Base-by-base conservation (phyloP, 2,113 vertebrate species). In the Procavia capensis region DNA sequence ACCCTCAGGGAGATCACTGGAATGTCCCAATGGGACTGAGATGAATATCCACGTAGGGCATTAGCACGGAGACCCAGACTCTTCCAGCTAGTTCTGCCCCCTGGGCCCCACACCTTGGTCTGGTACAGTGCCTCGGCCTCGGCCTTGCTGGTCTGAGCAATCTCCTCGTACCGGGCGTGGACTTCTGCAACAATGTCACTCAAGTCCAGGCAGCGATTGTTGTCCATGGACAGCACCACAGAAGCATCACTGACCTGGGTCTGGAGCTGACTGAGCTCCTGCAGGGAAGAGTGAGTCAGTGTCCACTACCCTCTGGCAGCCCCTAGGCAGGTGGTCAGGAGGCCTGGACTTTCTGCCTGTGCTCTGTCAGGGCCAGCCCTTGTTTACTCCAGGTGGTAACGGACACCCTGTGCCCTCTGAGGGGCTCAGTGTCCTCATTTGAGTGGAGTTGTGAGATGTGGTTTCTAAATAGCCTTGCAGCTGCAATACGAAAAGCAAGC, bases 221-320 rank as follows among this genome's bases (percentile, higher is more conserved):
- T 99, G 98, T 99, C 99, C 99, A 99, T 99, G 95, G 99, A 99
- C 96, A 99, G 98, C 41, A 99, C 83, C 85, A 99, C 99, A 0
- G 99, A 99, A 36, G 98, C 98, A 96, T 99, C 99, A 36, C 98
- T 80, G 63, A 88, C 98, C 97, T 99, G 99, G 0, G 98, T 93
- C 98, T 99, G 99, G 95, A 99, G 98, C 98, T 99, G 99, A 64
- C 96, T 27, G 86, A 99, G 97, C 59, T 99, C 99, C 99, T 99
- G 2, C 16, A 43, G 84, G 7, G 36, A 76, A 84, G 63, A 82
- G 9, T 1, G 47, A 41, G 6, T 96, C 85, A 64, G 82, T 25
- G 43, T 50, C 81, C 34, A 9, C 34, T 39, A 20, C 27, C 34
- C 76, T 68, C n/a, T 39, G 34, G 27, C 17, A 29, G 10, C 41